Evolutionary conservation across 2,113 vertebrate genomes (phyloP).

Genomic region (Trematomus loennbergii): DNA sequence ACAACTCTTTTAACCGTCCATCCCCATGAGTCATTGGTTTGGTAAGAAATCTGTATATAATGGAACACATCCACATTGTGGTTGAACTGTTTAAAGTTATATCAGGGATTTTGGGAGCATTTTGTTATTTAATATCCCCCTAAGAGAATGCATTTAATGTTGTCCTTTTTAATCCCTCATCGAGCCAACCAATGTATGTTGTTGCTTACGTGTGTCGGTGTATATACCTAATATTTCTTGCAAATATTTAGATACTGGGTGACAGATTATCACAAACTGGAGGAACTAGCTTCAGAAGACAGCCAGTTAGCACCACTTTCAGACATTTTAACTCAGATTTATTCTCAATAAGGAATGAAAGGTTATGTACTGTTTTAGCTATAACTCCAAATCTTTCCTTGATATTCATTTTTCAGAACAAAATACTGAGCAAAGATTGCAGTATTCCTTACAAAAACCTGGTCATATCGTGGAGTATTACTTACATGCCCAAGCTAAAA

Average conservation of each 20-base stretch:
- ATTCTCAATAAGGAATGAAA: neutral
- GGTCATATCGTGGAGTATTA: constrained; percentile 13
- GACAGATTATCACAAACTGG: neutral
- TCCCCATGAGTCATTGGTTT: constrained; percentile 22
- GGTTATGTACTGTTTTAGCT: neutral
- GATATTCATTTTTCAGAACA: neutral
- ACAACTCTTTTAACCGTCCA: constrained; percentile 61
- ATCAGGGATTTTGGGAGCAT: constrained; percentile 45
- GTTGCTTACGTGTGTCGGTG: constrained; percentile 20
- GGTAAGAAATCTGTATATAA: constrained; percentile 51
- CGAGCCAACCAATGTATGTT: constrained; percentile 28
- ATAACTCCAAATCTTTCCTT: neutral
- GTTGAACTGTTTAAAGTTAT: constrained; percentile 35
- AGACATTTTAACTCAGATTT: neutral
- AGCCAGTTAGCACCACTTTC: constrained; percentile 1
- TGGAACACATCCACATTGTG: constrained; percentile 38
- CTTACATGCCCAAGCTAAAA: constrained; percentile 17
- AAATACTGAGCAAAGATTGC: neutral
- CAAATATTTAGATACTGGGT: neutral
- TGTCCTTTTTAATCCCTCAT: constrained; percentile 8
- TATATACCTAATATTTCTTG: constrained; percentile 17
- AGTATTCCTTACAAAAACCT: constrained; percentile 11
- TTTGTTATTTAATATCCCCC: constrained; percentile 14
- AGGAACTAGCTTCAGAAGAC: constrained; percentile 4
- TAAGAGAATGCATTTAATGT: constrained; percentile 12